A percentile compares a stretch with the other conserved stretches of the same genome.
phyloP scores from a whole-genome alignment of 2,797 vertebrate species.

The Mus spretus region DNA sequence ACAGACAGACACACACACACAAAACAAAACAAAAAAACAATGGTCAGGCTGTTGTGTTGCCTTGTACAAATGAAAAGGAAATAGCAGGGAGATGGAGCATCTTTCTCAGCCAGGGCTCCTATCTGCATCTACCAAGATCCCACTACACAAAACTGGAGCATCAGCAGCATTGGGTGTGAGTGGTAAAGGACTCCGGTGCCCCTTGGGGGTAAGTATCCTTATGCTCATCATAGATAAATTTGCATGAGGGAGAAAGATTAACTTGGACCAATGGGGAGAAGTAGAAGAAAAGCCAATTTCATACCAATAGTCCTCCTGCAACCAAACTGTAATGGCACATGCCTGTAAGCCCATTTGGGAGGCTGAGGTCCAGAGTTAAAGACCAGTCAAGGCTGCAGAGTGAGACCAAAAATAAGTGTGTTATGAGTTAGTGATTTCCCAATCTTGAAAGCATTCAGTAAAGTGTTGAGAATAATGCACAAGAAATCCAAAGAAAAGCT shows the following conservation, averaged over 20 bases:
- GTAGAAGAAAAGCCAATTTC: not conserved
- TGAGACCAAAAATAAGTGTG: not conserved
- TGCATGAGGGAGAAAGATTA: not conserved
- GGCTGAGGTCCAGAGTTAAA: not conserved
- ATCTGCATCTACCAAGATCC: not conserved
- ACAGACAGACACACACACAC: too few relatives aligned
- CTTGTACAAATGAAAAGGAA: not conserved
- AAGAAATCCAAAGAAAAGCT: not conserved
- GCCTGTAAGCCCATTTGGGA: not conserved
- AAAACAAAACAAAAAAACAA: not conserved
- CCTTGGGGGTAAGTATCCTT: not conserved
- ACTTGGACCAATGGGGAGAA: not conserved
- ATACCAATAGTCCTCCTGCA: not conserved
- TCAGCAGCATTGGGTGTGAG: too few relatives aligned
- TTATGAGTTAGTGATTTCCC: not conserved
- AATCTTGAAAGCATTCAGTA: not conserved
- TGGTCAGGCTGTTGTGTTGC: rapidly evolving
- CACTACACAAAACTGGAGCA: not conserved
- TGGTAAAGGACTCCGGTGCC: not conserved
- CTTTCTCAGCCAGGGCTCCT: not conserved
- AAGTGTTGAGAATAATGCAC: not conserved
- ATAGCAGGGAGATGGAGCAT: rapidly evolving
- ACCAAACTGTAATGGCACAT: not conserved
- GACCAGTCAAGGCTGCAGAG: not conserved
- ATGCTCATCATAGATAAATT: not conserved